Evolutionary conservation across 2,797 vertebrate genomes (phyloP).

Genomic region (Botia almorhae): DNA sequence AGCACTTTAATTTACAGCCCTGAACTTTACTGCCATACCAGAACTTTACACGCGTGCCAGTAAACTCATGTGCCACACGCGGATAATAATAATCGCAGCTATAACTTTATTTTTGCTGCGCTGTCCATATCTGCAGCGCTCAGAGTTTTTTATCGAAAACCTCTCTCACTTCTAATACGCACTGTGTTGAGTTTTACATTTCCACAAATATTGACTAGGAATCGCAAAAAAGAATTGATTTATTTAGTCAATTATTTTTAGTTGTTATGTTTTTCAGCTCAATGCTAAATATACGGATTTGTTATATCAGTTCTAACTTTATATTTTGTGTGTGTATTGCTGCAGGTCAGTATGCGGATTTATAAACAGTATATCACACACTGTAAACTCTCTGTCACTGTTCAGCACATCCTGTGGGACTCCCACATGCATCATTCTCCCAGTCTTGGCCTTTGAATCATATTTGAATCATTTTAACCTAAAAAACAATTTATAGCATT

Average conservation of each 20-base stretch:
- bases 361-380: neutral
- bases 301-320: neutral
- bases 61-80: constrained; percentile 24
- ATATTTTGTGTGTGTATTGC: neutral
- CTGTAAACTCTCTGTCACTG: neutral
- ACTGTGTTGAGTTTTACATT: neutral
- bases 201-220: neutral
- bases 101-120: constrained; percentile 18
- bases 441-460: neutral
- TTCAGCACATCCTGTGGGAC: constrained; percentile 11
- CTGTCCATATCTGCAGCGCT: constrained; percentile 8
- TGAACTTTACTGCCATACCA: constrained; percentile 70
- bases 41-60: constrained; percentile 39
- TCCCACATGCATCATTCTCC: neutral
- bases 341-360: neutral
- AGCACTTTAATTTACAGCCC: constrained; percentile 68
- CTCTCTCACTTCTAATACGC: neutral
- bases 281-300: neutral
- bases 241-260: too few relatives aligned
- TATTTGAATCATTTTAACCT: neutral
- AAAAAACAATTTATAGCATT: neutral
- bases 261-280: neutral
- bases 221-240: too few relatives aligned
- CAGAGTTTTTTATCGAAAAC: neutral
- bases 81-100: constrained; percentile 32